phyloP scores from a whole-genome alignment of 2,888 invertebrate genomes.

The Meganola albula region DNA sequence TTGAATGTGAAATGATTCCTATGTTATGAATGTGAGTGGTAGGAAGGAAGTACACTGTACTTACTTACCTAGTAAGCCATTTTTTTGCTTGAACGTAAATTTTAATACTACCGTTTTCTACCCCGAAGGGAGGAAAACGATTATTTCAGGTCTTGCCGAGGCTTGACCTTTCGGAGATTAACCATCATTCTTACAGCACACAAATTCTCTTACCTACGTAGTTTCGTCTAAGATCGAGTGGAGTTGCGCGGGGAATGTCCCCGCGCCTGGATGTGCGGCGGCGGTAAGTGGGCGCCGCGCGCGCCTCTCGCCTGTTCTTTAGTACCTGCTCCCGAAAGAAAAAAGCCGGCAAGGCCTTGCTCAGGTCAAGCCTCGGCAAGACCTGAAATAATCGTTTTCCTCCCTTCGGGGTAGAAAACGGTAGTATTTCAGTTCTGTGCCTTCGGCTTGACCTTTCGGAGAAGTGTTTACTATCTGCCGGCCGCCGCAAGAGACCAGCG shows the following conservation, averaged over 20 bases:
- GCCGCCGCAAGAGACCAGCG: conserved; percentile 4
- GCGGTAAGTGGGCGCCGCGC: background rate
- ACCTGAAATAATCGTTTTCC: conserved; percentile 21
- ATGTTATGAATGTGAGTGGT: too few species aligned
- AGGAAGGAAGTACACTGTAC: too few species aligned
- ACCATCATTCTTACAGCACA: conserved; percentile 1
- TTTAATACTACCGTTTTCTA: too few species aligned
- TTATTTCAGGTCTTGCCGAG: too few species aligned
- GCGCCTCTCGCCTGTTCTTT: background rate
- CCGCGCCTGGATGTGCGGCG: background rate
- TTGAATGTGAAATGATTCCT: too few species aligned
- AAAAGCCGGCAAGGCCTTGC: conserved; percentile 13
- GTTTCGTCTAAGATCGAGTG: background rate
- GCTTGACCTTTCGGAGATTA: conserved; percentile 10
- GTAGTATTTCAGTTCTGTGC: conserved; percentile 15
- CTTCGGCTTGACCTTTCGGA: conserved; percentile 16
- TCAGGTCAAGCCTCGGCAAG: conserved; percentile 21
- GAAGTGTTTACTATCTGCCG: conserved; percentile 11
- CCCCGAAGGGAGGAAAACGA: too few species aligned
- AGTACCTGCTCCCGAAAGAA: conserved; percentile 10
- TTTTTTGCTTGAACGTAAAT: too few species aligned
- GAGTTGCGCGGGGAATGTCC: background rate
- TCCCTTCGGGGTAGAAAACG: conserved; percentile 19
- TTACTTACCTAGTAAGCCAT: too few species aligned
- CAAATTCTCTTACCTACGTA: background rate